Percentiles rank a stretch among this genome's conserved stretches.
Evolutionary conservation across 2,113 vertebrate species (phyloP).

Genomic region (Nicator chloris): DNA sequence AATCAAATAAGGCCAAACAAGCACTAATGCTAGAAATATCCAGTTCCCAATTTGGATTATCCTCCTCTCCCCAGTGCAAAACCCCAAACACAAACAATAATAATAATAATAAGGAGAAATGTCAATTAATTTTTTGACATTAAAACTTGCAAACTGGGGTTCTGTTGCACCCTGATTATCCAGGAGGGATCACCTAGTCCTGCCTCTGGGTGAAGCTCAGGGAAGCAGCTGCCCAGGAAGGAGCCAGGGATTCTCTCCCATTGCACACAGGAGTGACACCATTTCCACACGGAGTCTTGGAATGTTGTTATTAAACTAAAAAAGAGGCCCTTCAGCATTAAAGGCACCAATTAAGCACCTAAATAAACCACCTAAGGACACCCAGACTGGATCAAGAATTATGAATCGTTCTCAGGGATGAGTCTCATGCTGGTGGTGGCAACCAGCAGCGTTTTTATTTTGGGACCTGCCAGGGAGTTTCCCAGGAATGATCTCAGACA

Average conservation of each 20-base stretch:
- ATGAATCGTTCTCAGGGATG: background rate
- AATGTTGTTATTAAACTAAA: background rate
- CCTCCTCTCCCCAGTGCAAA: background rate
- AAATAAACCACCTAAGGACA: background rate
- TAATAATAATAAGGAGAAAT: background rate
- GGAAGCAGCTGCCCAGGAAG: background rate
- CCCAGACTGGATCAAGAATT: background rate
- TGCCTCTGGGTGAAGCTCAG: background rate
- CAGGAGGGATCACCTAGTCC: background rate
- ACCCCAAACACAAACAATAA: background rate
- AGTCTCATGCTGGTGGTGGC: background rate
- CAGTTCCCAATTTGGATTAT: background rate
- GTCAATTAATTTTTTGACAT: background rate
- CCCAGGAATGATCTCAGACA: background rate
- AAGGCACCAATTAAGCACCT: background rate
- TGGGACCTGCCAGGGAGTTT: background rate
- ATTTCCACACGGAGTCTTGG: background rate
- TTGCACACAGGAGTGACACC: background rate
- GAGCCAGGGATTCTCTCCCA: background rate
- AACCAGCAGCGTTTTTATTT: background rate
- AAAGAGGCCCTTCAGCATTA: background rate
- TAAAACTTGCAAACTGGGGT: background rate
- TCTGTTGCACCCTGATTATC: background rate
- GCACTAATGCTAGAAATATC: background rate
- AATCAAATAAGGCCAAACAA: accelerated